Evolutionary conservation across 2,113 vertebrate species (phyloP).

Genomic region (Lophius piscatorius): DNA sequence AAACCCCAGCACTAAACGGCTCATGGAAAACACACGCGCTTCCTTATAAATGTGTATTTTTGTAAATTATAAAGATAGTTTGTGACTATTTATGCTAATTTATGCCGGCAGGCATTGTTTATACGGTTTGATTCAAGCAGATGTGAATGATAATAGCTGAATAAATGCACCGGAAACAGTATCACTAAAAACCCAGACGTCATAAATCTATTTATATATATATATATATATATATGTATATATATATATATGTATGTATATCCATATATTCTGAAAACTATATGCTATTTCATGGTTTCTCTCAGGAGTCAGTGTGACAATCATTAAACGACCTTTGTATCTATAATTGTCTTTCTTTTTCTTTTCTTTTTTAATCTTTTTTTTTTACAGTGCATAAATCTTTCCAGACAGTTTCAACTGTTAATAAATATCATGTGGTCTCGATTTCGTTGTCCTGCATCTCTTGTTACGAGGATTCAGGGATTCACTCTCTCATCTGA

Average conservation of each 20-base stretch:
- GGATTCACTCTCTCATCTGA: conserved; percentile 27
- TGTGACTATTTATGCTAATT: conserved; percentile 80
- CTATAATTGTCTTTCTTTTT: conserved; percentile 39
- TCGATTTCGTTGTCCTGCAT: conserved; percentile 36
- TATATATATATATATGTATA: not conserved
- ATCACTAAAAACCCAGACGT: conserved; percentile 45
- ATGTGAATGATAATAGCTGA: conserved; percentile 38
- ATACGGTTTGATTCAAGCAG: conserved; percentile 53
- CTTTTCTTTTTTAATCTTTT: not conserved
- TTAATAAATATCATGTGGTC: conserved; percentile 57
- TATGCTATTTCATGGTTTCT: conserved; percentile 47
- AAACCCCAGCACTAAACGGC: conserved; percentile 46
- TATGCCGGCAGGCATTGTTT: conserved; percentile 70
- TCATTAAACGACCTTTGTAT: conserved; percentile 54
- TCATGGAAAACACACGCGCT: conserved; percentile 42
- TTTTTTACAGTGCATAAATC: conserved; percentile 35
- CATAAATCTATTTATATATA: conserved; percentile 31
- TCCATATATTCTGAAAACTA: conserved; percentile 17
- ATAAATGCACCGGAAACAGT: conserved; percentile 35
- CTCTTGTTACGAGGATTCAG: conserved; percentile 25
- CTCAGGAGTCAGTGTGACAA: conserved; percentile 68
- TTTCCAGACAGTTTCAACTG: conserved; percentile 46
- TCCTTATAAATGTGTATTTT: conserved; percentile 68
- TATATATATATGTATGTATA: conserved; percentile 3
- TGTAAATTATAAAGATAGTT: conserved; percentile 76